phyloP scores from a whole-genome alignment of 2,113 vertebrate species.

The cattle (Bos taurus) region DNA sequence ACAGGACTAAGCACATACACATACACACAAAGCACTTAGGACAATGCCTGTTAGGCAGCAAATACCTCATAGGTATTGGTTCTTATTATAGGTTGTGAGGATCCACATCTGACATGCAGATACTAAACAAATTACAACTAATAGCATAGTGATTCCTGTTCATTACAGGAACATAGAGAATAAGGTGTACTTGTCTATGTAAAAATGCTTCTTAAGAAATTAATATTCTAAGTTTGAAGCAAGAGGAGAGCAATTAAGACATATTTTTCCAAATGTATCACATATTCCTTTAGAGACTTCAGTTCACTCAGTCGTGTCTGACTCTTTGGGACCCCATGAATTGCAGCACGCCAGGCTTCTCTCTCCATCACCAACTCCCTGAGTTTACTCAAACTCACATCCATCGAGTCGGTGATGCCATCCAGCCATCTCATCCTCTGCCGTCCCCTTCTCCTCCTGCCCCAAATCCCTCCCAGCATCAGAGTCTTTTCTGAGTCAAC shows the following conservation, averaged over 20 bases:
- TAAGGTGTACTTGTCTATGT: neutral
- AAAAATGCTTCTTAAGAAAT: neutral
- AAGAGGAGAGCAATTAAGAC: neutral
- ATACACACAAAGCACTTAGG: neutral
- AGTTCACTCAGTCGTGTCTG: too few species aligned
- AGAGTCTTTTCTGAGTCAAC: too few species aligned
- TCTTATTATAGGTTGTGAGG: neutral
- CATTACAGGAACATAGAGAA: neutral
- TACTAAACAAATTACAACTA: neutral
- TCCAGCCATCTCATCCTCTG: too few species aligned
- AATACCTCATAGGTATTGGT: neutral
- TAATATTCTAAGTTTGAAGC: neutral
- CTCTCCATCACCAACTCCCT: too few species aligned
- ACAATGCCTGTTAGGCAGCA: neutral
- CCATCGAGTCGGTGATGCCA: too few species aligned
- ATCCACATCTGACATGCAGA: neutral
- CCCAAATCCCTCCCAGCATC: too few species aligned
- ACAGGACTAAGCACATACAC: neutral
- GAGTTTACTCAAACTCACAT: too few species aligned
- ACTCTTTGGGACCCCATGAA: too few species aligned
- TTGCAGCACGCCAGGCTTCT: too few species aligned
- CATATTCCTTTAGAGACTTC: neutral
- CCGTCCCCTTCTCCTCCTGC: too few species aligned
- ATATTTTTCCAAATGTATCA: neutral
- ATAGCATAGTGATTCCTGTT: neutral